These are phyloP conservation scores for Poecilobothrus nobilitatus DNA, from an alignment of 2,888 invertebrate species.

Conservation along the genomic window DNA sequence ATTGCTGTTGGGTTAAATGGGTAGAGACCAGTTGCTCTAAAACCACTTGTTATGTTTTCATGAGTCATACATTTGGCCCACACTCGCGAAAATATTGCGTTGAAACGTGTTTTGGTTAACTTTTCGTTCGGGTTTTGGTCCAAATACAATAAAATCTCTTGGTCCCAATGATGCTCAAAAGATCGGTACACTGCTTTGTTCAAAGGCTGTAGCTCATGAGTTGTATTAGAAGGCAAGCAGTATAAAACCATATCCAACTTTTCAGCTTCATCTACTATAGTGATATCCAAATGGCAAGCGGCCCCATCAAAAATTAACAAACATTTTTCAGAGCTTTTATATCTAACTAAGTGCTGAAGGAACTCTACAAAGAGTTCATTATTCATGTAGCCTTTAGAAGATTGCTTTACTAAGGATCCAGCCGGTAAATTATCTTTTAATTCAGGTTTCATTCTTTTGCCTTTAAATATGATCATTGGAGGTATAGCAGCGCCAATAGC, in stretches of 20 bases:
- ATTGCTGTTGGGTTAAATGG: constrained; percentile 12
- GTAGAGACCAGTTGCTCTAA: constrained; percentile 12
- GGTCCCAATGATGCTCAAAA: constrained; percentile 17
- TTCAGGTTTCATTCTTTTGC: constrained; percentile 12
- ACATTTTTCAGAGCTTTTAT: constrained; percentile 11
- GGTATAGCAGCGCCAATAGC: constrained; percentile 16
- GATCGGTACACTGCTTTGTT: constrained; percentile 18
- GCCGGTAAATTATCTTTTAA: constrained; percentile 16
- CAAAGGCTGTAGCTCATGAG: constrained; percentile 16
- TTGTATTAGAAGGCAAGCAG: too few species aligned
- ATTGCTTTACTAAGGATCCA: constrained; percentile 14
- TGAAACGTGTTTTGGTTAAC: too few species aligned
- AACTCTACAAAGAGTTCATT: constrained; percentile 14
- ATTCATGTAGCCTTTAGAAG: constrained; percentile 15
- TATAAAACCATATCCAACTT: constrained; percentile 14
- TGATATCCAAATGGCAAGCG: constrained; percentile 10
- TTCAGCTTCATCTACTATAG: constrained; percentile 17
- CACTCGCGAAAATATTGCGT: constrained; percentile 11
- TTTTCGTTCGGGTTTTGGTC: too few species aligned
- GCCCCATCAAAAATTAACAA: constrained; percentile 14
- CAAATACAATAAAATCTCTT: constrained; percentile 7
- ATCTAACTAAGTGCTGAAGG: constrained; percentile 12
- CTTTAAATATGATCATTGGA: constrained; percentile 17
- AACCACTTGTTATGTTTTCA: constrained; percentile 7
- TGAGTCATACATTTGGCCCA: constrained; percentile 12